Evolutionary conservation across 2,113 vertebrate genomes (phyloP).

Genomic region (Lontra canadensis): DNA sequence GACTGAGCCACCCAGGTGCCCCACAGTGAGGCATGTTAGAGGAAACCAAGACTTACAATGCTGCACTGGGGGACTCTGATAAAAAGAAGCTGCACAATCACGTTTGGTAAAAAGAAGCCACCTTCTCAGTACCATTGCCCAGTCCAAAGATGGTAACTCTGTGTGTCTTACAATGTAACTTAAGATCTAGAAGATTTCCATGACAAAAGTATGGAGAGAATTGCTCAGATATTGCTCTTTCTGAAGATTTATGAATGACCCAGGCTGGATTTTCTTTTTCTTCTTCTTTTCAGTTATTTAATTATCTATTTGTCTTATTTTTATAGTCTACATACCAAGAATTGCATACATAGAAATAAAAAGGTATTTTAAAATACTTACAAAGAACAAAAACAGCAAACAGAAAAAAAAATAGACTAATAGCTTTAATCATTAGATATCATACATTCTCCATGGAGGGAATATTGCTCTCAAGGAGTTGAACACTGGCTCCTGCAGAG

Average conservation of each 20-base stretch:
- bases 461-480: not conserved
- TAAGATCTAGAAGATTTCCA: not conserved
- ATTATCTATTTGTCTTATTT: not conserved
- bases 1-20: too few species aligned
- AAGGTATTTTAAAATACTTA: not conserved
- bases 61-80: rapidly evolving
- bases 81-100: not conserved
- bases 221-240: rapidly evolving
- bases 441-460: not conserved
- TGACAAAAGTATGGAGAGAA: not conserved
- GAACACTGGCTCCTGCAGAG: not conserved
- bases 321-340: not conserved
- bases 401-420: not conserved
- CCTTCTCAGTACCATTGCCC: not conserved
- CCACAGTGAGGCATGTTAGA: not conserved
- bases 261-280: not conserved
- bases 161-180: not conserved
- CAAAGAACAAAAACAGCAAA: not conserved
- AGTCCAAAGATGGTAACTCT: not conserved
- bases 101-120: not conserved
- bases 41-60: not conserved
- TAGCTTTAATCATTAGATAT: not conserved
- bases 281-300: not conserved
- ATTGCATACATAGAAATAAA: not conserved
- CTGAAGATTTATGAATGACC: not conserved